Evolutionary conservation across 2,888 invertebrate species (phyloP).

Genomic region (Leptothorax acervorum): DNA sequence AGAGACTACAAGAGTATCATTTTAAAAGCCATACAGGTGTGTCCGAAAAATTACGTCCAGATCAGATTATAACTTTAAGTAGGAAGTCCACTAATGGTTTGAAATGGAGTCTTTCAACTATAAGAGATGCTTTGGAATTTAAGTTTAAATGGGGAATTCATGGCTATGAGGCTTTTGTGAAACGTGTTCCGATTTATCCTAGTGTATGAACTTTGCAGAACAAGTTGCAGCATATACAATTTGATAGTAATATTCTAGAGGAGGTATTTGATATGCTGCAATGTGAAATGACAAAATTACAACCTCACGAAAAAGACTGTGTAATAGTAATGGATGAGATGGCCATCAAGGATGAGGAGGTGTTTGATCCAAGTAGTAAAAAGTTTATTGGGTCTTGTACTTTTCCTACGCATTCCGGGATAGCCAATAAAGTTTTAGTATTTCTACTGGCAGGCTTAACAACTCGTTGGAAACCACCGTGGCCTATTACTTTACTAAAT

Average conservation of each 20-base stretch:
- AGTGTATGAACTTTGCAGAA: not conserved
- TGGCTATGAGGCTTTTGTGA: not conserved
- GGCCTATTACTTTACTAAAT: not conserved
- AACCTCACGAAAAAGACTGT: not conserved
- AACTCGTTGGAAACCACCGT: not conserved
- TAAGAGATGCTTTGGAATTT: not conserved
- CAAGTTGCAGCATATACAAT: not conserved
- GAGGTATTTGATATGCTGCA: not conserved
- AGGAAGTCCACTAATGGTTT: not conserved
- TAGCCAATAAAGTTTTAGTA: not conserved
- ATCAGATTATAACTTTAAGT: not conserved
- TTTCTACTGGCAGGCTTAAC: not conserved
- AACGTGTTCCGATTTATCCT: not conserved
- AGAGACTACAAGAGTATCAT: not conserved
- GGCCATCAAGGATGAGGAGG: not conserved
- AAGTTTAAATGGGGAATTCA: conserved; percentile 5
- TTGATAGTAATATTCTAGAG: not conserved
- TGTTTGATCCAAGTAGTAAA: not conserved
- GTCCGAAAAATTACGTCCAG: not conserved
- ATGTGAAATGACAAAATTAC: not conserved
- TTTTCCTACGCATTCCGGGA: conserved; percentile 4
- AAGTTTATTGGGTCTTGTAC: not conserved
- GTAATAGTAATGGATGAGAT: not conserved
- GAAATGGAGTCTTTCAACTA: not conserved
- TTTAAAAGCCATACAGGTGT: not conserved